These are phyloP conservation scores for Linnaemya tessellans DNA, from an alignment of 2,888 invertebrate species.

Conservation along the genomic window DNA sequence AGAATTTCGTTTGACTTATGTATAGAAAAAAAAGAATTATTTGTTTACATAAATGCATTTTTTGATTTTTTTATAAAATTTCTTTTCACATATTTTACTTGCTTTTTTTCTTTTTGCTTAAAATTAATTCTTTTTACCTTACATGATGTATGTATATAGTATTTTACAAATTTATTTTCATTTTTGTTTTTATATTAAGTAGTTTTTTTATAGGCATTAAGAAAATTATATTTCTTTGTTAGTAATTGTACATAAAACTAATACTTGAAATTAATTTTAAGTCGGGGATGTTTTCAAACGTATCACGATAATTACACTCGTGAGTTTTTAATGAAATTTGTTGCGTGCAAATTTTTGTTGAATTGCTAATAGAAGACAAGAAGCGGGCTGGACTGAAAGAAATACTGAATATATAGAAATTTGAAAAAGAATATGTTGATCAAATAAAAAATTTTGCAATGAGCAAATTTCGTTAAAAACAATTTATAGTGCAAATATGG, in stretches of 20 bases:
- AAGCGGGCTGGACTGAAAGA: too few relatives aligned
- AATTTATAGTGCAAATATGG: too few relatives aligned
- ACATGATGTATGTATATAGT: constrained; percentile 37
- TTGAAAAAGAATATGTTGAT: too few relatives aligned
- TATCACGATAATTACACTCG: too few relatives aligned
- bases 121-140: neutral
- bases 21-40: constrained; percentile 23
- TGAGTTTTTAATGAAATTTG: too few relatives aligned
- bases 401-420: too few relatives aligned
- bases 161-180: constrained; percentile 41
- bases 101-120: constrained; percentile 7
- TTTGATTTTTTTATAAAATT: constrained; percentile 58
- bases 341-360: too few relatives aligned
- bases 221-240: constrained; percentile 12
- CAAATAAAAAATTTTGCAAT: too few relatives aligned
- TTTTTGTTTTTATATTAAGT: constrained; percentile 40
- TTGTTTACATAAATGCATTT: constrained; percentile 53
- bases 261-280: constrained; percentile 37
- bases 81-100: constrained; percentile 16
- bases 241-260: constrained; percentile 18
- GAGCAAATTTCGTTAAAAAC: too few relatives aligned
- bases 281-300: neutral
- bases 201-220: constrained; percentile 54
- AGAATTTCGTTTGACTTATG: constrained; percentile 50
- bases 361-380: too few relatives aligned